These are phyloP conservation scores for Agrotis exclamationis DNA, from an alignment of 2,888 invertebrate species.

Conservation along the genomic window DNA sequence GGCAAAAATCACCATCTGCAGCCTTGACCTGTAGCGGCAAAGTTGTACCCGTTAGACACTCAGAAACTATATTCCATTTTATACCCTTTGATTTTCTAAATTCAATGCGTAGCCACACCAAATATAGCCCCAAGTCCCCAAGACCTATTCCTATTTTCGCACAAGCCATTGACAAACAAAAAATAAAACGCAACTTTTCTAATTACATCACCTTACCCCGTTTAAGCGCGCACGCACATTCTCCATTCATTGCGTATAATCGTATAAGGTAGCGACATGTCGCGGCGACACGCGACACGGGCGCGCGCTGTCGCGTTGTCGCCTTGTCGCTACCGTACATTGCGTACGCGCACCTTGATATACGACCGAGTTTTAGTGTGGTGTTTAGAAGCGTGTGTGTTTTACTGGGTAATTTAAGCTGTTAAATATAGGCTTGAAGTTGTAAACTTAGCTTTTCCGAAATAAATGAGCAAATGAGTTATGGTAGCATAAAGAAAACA, in stretches of 20 bases:
- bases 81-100: background rate
- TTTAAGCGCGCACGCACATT: constrained; percentile 65
- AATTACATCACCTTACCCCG: constrained; percentile 70
- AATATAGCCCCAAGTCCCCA: background rate
- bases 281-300: constrained; percentile 70
- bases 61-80: background rate
- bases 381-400: constrained; percentile 21
- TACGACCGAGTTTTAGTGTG: constrained; percentile 43
- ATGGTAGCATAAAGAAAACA: too few species aligned
- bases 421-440: background rate
- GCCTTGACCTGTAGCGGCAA: too few species aligned
- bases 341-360: constrained; percentile 63
- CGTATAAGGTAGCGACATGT: constrained; percentile 82
- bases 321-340: constrained; percentile 65
- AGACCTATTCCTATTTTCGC: constrained; percentile 38
- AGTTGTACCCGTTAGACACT: too few species aligned
- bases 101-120: background rate
- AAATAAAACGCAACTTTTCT: constrained; percentile 56
- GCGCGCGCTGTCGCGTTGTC: constrained; percentile 61
- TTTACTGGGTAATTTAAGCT: constrained; percentile 26
- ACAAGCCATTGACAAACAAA: constrained; percentile 38
- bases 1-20: too few species aligned
- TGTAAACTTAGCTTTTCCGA: background rate
- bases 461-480: background rate
- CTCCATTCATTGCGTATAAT: constrained; percentile 78